Percentiles rank a stretch among this genome's conserved stretches.
These are phyloP conservation scores for Leptinotarsa undecemlineata DNA, from an alignment of 1,140 invertebrate species.

Conservation along the genomic window DNA sequence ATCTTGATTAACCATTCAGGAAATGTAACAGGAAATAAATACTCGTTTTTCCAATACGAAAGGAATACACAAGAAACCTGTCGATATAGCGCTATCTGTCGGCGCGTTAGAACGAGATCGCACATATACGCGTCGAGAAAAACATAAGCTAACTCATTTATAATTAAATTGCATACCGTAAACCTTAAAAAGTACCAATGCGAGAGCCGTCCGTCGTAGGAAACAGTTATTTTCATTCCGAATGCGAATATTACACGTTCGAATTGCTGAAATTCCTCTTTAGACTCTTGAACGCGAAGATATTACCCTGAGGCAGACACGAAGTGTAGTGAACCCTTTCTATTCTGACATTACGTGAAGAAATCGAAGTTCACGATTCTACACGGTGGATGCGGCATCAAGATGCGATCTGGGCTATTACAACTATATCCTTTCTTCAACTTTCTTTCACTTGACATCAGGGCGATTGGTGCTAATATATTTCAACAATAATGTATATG, in stretches of 20 bases:
- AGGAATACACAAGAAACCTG: conserved; percentile 1
- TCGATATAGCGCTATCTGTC: neutral
- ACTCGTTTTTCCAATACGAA: neutral
- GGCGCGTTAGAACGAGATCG: neutral
- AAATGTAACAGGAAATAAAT: conserved; percentile 6
- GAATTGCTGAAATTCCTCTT: conserved; percentile 3
- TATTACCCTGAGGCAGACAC: neutral
- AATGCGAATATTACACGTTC: conserved; percentile 4
- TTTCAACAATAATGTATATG: too few species aligned
- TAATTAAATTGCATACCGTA: conserved; percentile 6
- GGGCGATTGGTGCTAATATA: too few species aligned
- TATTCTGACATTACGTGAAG: conserved; percentile 6
- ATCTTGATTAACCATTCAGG: neutral
- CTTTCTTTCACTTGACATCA: too few species aligned
- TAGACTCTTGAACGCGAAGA: neutral
- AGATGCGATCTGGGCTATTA: neutral
- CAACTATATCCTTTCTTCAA: too few species aligned
- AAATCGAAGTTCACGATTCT: conserved; percentile 2
- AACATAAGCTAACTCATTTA: neutral
- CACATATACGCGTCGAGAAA: neutral
- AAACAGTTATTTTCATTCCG: conserved; percentile 3
- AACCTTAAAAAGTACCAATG: neutral
- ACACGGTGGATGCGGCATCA: neutral
- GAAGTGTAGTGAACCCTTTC: conserved; percentile 7
- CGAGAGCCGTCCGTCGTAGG: neutral